Evolutionary conservation across 2,888 invertebrate species (phyloP).

Genomic region (Allacma fusca): DNA sequence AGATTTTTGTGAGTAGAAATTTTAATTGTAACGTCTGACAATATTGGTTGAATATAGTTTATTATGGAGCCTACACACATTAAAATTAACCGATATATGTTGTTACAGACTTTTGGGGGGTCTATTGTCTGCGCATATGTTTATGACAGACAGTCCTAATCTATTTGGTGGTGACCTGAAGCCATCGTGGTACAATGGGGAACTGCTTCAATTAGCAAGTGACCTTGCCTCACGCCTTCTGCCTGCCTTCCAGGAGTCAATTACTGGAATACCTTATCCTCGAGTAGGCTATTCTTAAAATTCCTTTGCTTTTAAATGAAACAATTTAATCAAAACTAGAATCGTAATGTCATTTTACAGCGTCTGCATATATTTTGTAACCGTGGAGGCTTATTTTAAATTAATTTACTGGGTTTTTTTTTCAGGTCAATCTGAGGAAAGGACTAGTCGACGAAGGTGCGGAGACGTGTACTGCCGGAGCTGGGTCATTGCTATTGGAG

Average conservation of each 20-base stretch:
- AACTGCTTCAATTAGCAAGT: conserved; percentile 70
- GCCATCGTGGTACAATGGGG: conserved; percentile 68
- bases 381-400: too few relatives aligned
- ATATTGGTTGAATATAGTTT: too few relatives aligned
- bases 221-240: conserved; percentile 70
- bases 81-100: too few relatives aligned
- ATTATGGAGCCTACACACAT: too few relatives aligned
- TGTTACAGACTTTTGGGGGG: conserved; percentile 69
- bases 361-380: too few relatives aligned
- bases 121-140: conserved; percentile 71
- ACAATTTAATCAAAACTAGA: too few relatives aligned
- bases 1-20: too few relatives aligned
- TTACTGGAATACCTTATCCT: conserved; percentile 70
- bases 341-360: too few relatives aligned
- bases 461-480: conserved; percentile 72
- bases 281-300: conserved; percentile 62
- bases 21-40: too few relatives aligned
- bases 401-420: neutral
- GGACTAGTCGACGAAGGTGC: conserved; percentile 67
- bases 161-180: conserved; percentile 67
- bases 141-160: conserved; percentile 68
- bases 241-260: conserved; percentile 70
- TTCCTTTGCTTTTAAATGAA: too few relatives aligned
- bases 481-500: conserved; percentile 71
- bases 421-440: conserved; percentile 68